phyloP scores from a whole-genome alignment of 2,113 vertebrate species.

The Castor canadensis region DNA sequence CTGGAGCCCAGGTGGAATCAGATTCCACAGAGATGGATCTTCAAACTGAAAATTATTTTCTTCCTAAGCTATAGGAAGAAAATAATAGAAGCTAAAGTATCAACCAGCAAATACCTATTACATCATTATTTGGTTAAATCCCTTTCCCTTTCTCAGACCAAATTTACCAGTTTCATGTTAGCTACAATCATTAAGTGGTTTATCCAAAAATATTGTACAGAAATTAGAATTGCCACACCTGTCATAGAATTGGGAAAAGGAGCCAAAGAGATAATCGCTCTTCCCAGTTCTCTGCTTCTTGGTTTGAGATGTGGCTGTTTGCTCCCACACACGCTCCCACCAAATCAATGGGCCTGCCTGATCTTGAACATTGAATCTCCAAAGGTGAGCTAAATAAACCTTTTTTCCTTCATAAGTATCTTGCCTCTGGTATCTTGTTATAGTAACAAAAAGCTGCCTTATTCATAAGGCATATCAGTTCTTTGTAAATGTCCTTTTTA shows the following conservation, averaged over 20 bases:
- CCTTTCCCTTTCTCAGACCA: background rate
- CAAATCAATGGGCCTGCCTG: background rate
- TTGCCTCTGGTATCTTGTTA: background rate
- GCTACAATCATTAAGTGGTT: background rate
- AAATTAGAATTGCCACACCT: background rate
- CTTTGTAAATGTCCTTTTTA: background rate
- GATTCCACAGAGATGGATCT: background rate
- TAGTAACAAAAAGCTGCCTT: background rate
- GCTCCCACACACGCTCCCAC: background rate
- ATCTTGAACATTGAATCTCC: too few species aligned
- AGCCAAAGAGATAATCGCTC: too few species aligned
- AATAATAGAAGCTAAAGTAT: background rate
- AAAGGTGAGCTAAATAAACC: background rate
- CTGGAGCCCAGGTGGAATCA: background rate
- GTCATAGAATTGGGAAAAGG: background rate
- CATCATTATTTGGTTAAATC: background rate
- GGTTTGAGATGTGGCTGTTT: background rate
- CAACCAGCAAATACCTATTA: background rate
- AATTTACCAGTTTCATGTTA: slow-evolving; percentile 1
- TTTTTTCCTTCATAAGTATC: background rate
- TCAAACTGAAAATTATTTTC: slow-evolving; percentile 2
- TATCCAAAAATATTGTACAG: background rate
- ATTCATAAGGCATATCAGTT: background rate
- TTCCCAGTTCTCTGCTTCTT: background rate
- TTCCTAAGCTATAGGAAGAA: background rate